phyloP scores from a whole-genome alignment of 1,140 invertebrate genomes.

The Planococcus citri region DNA sequence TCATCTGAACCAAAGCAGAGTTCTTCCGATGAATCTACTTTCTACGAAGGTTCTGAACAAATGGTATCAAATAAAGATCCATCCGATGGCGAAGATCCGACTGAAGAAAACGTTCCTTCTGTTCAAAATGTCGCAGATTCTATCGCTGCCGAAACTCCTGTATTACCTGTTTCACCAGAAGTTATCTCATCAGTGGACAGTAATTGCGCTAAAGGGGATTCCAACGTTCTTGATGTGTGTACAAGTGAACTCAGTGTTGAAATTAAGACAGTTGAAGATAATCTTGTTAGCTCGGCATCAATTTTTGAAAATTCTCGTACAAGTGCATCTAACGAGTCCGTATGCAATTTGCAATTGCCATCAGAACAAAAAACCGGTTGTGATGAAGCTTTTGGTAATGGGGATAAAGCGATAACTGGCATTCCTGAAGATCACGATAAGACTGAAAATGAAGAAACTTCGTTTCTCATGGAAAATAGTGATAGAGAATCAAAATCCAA shows the following conservation, averaged over 20 bases:
- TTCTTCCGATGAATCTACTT: background rate
- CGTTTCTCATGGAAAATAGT: background rate
- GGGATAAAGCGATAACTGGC: too few relatives aligned
- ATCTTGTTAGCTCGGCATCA: background rate
- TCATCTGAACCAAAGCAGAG: background rate
- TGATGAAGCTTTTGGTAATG: too few relatives aligned
- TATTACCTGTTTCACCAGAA: background rate
- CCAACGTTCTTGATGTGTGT: background rate
- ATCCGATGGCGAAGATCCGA: background rate
- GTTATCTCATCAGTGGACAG: background rate
- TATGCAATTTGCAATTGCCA: background rate
- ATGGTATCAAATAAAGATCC: background rate
- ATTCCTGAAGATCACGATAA: background rate
- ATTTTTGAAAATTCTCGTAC: background rate
- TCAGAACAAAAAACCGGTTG: too few relatives aligned
- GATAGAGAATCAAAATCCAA: background rate
- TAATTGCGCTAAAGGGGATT: background rate
- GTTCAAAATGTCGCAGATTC: background rate
- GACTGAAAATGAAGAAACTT: background rate
- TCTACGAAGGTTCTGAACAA: background rate
- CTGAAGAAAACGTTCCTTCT: background rate
- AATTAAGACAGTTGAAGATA: background rate
- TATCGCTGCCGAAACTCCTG: background rate
- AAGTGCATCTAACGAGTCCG: background rate
- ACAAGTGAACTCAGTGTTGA: background rate